These are phyloP conservation scores for Atta texana DNA, from an alignment of 1,140 invertebrate species.

Conservation along the genomic window DNA sequence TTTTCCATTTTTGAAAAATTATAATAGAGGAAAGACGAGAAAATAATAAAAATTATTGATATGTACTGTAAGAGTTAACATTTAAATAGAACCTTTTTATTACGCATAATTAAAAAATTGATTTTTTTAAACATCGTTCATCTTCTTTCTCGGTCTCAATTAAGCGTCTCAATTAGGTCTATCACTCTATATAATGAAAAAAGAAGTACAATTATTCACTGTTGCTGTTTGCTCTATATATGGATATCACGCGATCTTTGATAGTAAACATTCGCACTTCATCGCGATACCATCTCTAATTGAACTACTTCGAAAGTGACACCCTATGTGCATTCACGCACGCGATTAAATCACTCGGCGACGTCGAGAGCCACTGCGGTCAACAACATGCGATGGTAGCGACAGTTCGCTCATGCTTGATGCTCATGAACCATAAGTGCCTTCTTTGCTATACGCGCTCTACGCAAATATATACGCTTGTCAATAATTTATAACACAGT, in stretches of 20 bases:
- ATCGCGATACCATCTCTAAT: slow-evolving; percentile 31
- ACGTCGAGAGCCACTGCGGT: slow-evolving; percentile 29
- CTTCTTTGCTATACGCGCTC: slow-evolving; percentile 41
- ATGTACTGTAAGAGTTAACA: not conserved
- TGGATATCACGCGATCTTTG: not conserved
- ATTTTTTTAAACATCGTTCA: not conserved
- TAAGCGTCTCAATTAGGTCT: not conserved
- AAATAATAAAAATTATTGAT: no score
- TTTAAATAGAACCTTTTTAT: not conserved
- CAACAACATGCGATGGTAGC: slow-evolving; percentile 37
- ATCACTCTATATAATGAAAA: not conserved
- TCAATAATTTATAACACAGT: slow-evolving; percentile 79
- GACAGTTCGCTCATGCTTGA: slow-evolving; percentile 36
- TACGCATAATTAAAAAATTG: not conserved
- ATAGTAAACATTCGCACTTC: slow-evolving; percentile 18
- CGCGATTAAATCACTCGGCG: slow-evolving; percentile 38
- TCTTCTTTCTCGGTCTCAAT: not conserved
- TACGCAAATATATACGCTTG: slow-evolving; percentile 71
- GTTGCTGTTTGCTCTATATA: not conserved
- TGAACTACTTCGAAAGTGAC: slow-evolving; percentile 45
- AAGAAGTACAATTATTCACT: not conserved
- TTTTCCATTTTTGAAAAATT: not conserved
- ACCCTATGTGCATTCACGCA: slow-evolving; percentile 48
- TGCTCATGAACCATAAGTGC: slow-evolving; percentile 64
- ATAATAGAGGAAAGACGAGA: not conserved